Evolutionary conservation across 2,888 invertebrate species (phyloP).

Genomic region (Stenotaenia linearis): DNA sequence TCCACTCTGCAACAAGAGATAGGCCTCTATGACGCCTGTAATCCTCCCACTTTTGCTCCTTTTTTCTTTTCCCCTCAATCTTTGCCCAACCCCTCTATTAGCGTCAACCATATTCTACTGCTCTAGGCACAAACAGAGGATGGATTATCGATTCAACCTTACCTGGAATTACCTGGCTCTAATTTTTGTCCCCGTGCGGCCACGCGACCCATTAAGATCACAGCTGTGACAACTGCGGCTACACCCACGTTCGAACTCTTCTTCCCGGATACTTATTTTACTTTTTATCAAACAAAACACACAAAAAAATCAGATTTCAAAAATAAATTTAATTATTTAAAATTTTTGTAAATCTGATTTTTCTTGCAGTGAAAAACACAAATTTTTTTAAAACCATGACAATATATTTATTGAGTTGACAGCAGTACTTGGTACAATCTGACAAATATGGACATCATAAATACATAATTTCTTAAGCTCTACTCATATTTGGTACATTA

Average conservation of each 20-base stretch:
- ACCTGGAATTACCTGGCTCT: neutral
- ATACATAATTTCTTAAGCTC: slow-evolving; percentile 36
- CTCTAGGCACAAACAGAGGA: neutral
- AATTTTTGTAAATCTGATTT: no score
- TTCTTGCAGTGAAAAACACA: no score
- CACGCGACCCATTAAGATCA: neutral
- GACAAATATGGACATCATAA: slow-evolving; percentile 37
- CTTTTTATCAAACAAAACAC: no score
- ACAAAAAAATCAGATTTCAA: neutral
- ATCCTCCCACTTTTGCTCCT: neutral
- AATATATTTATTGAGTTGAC: slow-evolving; percentile 37
- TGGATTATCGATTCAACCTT: neutral
- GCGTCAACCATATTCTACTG: neutral
- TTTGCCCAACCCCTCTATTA: neutral
- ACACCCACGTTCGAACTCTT: neutral
- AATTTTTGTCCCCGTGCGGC: neutral
- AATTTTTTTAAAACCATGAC: slow-evolving; percentile 35
- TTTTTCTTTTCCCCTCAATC: neutral
- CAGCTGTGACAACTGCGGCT: neutral
- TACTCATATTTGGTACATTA: slow-evolving; percentile 37
- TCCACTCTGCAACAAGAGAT: neutral
- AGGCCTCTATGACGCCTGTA: neutral
- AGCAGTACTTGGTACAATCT: slow-evolving; percentile 37
- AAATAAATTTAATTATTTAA: neutral
- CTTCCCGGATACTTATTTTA: neutral